phyloP scores from a whole-genome alignment of 1,140 invertebrate species.

The Campoletis sonorensis region DNA sequence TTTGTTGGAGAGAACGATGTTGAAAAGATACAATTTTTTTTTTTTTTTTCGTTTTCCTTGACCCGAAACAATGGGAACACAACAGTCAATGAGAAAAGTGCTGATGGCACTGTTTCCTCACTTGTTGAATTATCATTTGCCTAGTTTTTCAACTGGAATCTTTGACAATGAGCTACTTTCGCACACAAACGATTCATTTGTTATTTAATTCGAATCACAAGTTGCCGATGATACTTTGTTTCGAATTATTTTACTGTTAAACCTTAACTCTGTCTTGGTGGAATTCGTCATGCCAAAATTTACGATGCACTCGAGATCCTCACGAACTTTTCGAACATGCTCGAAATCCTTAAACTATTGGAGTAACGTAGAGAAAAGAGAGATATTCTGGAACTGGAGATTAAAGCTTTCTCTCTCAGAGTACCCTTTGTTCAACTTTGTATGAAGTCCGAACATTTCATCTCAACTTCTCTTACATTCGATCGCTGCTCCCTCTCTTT shows the following conservation, averaged over 20 bases:
- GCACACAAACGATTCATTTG: too few relatives aligned
- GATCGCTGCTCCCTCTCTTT: background rate
- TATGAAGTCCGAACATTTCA: background rate
- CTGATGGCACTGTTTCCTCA: too few relatives aligned
- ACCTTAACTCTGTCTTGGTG: background rate
- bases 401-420: background rate
- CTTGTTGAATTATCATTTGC: too few relatives aligned
- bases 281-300: background rate
- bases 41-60: too few relatives aligned
- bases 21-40: too few relatives aligned
- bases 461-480: background rate
- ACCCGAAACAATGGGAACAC: too few relatives aligned
- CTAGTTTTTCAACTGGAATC: too few relatives aligned
- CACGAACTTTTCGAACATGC: background rate
- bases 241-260: background rate
- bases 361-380: background rate
- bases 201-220: too few relatives aligned
- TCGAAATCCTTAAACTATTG: background rate
- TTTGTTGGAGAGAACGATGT: background rate
- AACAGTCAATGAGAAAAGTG: too few relatives aligned
- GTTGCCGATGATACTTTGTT: too few relatives aligned
- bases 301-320: slow-evolving; percentile 2
- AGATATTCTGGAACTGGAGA: background rate
- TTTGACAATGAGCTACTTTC: too few relatives aligned
- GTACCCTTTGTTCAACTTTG: background rate